These are phyloP conservation scores for Trochalopteron elliotii DNA, from an alignment of 2,113 vertebrate genomes.

Conservation along the genomic window DNA sequence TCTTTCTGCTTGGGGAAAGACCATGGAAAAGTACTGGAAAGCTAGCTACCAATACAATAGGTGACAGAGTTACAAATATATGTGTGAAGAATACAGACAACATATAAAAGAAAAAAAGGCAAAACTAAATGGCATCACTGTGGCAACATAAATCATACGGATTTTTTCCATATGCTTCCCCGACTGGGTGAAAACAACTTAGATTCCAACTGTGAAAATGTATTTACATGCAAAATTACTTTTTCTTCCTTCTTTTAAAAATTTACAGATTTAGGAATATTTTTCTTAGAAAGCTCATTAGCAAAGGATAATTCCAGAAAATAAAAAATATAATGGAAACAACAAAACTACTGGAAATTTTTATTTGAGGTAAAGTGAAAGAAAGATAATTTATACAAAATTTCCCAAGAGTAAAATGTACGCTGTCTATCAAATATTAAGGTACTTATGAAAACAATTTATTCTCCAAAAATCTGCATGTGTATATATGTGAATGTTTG, in stretches of 20 bases:
- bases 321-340: background rate
- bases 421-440: background rate
- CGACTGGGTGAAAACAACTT: background rate
- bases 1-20: no score
- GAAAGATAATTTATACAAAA: background rate
- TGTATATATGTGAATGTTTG: rapidly evolving
- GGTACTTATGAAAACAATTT: background rate
- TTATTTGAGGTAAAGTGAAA: background rate
- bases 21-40: no score
- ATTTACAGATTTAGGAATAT: background rate
- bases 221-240: background rate
- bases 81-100: background rate
- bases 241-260: background rate
- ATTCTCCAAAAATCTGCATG: background rate
- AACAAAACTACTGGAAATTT: background rate
- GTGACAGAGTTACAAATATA: background rate
- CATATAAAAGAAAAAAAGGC: background rate
- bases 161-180: background rate
- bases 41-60: background rate
- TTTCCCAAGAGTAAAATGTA: background rate
- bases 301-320: background rate
- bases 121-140: background rate
- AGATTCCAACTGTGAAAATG: background rate
- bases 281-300: background rate
- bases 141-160: background rate